phyloP scores from a whole-genome alignment of 1,140 invertebrate species.

The Ceratosolen fusciceps region DNA sequence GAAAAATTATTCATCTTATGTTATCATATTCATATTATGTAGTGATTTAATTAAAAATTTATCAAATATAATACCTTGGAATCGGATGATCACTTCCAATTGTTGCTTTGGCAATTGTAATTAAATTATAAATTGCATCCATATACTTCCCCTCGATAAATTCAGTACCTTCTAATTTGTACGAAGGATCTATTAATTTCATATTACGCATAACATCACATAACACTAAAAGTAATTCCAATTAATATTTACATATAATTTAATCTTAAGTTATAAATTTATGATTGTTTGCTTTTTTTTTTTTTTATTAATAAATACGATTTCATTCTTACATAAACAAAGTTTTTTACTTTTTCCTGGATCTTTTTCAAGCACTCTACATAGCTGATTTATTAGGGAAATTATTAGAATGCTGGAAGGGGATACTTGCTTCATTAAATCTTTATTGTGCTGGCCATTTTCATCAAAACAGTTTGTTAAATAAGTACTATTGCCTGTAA shows the following conservation, averaged over 20 bases:
- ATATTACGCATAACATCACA: slow-evolving; percentile 77
- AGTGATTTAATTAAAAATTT: no score
- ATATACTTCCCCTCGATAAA: slow-evolving; percentile 77
- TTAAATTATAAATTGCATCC: slow-evolving; percentile 74
- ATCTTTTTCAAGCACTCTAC: slow-evolving; percentile 75
- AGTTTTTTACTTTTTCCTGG: slow-evolving; percentile 71
- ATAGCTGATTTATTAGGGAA: slow-evolving; percentile 77
- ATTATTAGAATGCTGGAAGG: slow-evolving; percentile 76
- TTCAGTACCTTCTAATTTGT: slow-evolving; percentile 77
- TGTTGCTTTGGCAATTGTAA: slow-evolving; percentile 70
- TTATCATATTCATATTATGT: background rate
- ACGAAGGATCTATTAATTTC: slow-evolving; percentile 79
- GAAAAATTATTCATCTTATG: background rate
- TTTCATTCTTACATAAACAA: slow-evolving; percentile 69
- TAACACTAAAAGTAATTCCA: slow-evolving; percentile 67
- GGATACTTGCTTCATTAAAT: slow-evolving; percentile 53
- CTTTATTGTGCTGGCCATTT: slow-evolving; percentile 22
- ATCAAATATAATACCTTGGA: slow-evolving; percentile 51
- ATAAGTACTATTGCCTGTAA: slow-evolving; percentile 48
- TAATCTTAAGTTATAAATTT: no score
- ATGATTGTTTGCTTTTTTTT: background rate
- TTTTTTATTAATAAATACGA: background rate
- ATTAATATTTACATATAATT: slow-evolving; percentile 16
- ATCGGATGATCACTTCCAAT: slow-evolving; percentile 66
- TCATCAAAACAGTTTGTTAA: slow-evolving; percentile 47